Percentiles rank a stretch among this genome's conserved stretches.
phyloP scores from a whole-genome alignment of 2,888 invertebrate genomes.

The Clanis bilineata region DNA sequence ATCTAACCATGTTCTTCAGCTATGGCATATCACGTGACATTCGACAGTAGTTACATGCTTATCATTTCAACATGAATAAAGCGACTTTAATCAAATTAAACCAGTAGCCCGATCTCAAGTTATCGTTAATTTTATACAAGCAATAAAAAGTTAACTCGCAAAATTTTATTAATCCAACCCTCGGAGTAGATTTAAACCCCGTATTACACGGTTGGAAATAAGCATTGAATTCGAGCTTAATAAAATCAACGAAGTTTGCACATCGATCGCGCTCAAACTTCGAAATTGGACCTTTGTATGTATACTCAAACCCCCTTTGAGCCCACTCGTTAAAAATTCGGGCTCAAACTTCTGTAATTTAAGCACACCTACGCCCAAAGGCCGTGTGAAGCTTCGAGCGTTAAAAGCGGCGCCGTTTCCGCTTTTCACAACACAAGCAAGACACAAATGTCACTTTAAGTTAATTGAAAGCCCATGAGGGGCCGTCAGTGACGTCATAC shows the following conservation, averaged over 20 bases:
- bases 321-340: slow-evolving; percentile 3
- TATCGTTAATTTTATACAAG: neutral
- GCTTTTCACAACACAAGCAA: slow-evolving; percentile 23
- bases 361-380: slow-evolving; percentile 6
- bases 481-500: slow-evolving; percentile 26
- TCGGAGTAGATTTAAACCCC: neutral
- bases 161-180: slow-evolving; percentile 3
- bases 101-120: neutral
- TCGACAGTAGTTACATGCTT: neutral
- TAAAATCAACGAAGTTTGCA: slow-evolving; percentile 7
- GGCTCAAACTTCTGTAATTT: slow-evolving; percentile 9
- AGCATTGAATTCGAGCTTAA: neutral
- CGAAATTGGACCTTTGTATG: slow-evolving; percentile 10
- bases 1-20: neutral
- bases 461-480: slow-evolving; percentile 29
- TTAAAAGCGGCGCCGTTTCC: slow-evolving; percentile 16
- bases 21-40: neutral
- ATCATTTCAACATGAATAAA: neutral
- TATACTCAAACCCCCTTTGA: neutral
- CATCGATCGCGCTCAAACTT: slow-evolving; percentile 1
- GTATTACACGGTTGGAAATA: neutral
- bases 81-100: neutral
- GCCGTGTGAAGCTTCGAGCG: slow-evolving; percentile 9
- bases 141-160: slow-evolving; percentile 5
- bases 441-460: slow-evolving; percentile 26